Conservation (phyloP, 2,797 vertebrate species). For the Enteromius mattozi region DNA sequence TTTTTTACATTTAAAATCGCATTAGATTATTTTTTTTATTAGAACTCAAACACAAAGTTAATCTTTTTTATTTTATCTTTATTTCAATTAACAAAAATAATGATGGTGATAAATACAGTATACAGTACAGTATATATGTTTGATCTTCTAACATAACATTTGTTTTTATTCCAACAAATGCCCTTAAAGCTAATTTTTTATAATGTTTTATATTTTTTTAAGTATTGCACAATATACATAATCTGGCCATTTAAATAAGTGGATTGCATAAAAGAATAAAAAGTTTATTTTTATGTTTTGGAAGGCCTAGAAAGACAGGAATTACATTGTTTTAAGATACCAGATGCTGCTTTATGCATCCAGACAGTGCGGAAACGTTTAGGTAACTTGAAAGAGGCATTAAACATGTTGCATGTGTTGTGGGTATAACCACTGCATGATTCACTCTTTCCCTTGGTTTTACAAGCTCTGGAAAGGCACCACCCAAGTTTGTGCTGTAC, state of each 20-base stretch:
- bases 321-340: conserved; percentile 1
- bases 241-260: background rate
- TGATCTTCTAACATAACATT: background rate
- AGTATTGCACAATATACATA: background rate
- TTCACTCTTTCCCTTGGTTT: conserved; percentile 63
- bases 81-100: too few species aligned
- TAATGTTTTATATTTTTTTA: background rate
- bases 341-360: conserved; percentile 12
- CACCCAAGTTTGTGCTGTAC: conserved; percentile 32
- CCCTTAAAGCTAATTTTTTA: background rate
- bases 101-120: background rate
- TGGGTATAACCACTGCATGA: conserved; percentile 51
- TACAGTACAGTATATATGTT: background rate
- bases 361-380: conserved; percentile 48
- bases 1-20: background rate
- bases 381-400: conserved; percentile 33
- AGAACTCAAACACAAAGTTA: background rate
- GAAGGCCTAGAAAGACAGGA: background rate
- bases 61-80: background rate
- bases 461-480: conserved; percentile 49
- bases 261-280: background rate
- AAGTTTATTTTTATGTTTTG: background rate
- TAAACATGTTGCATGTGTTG: conserved; percentile 46
- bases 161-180: background rate
- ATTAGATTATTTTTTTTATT: background rate